Conservation (phyloP, 2,888 invertebrate genomes). For the Amiota communis region DNA sequence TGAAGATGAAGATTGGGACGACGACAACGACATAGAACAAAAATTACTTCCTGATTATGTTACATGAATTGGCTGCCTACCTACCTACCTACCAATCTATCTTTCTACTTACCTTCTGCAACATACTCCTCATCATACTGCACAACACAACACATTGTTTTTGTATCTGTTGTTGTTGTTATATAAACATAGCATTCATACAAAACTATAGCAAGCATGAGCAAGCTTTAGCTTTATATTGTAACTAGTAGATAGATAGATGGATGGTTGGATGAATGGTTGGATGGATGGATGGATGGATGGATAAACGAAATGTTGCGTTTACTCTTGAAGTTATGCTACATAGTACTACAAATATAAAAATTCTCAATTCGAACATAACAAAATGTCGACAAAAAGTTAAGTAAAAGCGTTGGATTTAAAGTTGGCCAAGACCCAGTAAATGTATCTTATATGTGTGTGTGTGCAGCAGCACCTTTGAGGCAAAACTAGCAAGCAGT, state of each 20-base stretch:
- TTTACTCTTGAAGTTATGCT: no score
- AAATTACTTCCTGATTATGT: conserved; percentile 64
- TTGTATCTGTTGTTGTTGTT: conserved; percentile 1
- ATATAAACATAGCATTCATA: not conserved
- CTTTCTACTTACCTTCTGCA: not conserved
- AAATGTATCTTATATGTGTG: conserved; percentile 6
- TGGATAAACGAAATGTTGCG: not conserved
- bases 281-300: not conserved
- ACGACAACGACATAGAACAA: conserved; percentile 51
- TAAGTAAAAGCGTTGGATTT: not conserved
- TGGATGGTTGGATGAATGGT: not conserved
- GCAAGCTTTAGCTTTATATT: not conserved
- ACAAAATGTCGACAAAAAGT: conserved; percentile 18
- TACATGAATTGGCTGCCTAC: conserved; percentile 39
- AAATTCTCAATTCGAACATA: conserved; percentile 10
- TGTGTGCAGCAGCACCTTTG: conserved; percentile 4
- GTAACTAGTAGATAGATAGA: not conserved
- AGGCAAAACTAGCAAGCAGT: conserved; percentile 4
- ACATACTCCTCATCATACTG: not conserved
- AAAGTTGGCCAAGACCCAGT: not conserved
- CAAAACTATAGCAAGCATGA: not conserved
- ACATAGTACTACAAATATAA: no score
- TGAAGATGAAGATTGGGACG: conserved; percentile 47
- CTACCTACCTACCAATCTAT: not conserved
- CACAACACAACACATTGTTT: not conserved